Conservation (phyloP, 2,113 vertebrate species). For the Lucifuga dentata region DNA sequence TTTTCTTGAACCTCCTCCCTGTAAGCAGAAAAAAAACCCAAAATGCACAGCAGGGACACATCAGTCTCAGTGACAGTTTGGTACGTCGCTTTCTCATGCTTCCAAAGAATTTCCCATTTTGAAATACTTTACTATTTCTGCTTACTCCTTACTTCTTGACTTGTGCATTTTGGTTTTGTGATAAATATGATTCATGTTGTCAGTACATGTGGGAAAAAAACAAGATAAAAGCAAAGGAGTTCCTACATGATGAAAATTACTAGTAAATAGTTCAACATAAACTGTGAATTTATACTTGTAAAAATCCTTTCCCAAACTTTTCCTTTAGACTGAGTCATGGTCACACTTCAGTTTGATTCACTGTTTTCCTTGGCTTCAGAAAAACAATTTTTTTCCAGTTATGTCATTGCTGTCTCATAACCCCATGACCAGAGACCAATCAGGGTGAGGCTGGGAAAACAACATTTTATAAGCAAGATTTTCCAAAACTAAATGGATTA, state of each 20-base stretch:
- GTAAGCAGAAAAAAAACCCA: background rate
- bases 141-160: background rate
- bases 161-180: background rate
- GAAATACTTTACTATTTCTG: too few species aligned
- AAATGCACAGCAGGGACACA: background rate
- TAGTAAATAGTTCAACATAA: background rate
- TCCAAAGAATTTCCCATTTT: slow-evolving; percentile 1
- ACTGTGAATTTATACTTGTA: background rate
- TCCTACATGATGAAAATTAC: too few species aligned
- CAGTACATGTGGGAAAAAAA: too few species aligned
- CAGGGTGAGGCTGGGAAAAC: slow-evolving; percentile 3
- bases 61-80: background rate
- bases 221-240: too few species aligned
- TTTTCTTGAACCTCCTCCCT: slow-evolving; percentile 97
- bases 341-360: background rate
- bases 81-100: background rate
- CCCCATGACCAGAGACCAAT: slow-evolving; percentile 27
- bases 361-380: background rate
- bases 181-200: background rate
- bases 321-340: background rate
- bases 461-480: slow-evolving; percentile 37
- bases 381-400: slow-evolving; percentile 35
- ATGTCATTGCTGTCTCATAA: slow-evolving; percentile 24
- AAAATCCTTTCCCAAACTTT: background rate
- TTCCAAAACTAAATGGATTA: slow-evolving; percentile 36